phyloP scores from a whole-genome alignment of 1,140 invertebrate genomes.

The Marisa cornuarietis region DNA sequence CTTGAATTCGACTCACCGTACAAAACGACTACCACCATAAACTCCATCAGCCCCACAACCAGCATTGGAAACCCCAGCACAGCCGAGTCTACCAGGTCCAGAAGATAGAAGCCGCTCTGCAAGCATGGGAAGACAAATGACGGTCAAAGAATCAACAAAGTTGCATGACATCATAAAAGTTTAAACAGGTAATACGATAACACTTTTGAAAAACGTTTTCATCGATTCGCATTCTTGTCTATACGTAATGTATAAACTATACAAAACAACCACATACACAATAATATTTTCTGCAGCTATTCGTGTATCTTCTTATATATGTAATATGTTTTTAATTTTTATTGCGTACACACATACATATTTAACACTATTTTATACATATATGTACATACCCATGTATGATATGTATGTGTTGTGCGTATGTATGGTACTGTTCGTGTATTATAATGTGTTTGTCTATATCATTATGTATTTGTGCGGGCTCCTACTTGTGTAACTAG shows the following conservation, averaged over 20 bases:
- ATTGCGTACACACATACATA: not conserved
- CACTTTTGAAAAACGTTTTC: too few relatives aligned
- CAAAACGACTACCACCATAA: slow-evolving; percentile 80
- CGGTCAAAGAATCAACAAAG: too few relatives aligned
- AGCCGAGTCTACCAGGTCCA: slow-evolving; percentile 85
- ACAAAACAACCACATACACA: too few relatives aligned
- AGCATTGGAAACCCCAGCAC: slow-evolving; percentile 85
- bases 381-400: not conserved
- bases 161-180: too few relatives aligned
- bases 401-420: slow-evolving; percentile 5
- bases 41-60: slow-evolving; percentile 78
- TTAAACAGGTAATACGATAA: too few relatives aligned
- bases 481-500: slow-evolving; percentile 29
- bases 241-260: too few relatives aligned
- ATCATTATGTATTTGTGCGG: not conserved
- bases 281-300: too few relatives aligned
- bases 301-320: too few relatives aligned
- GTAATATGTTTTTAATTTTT: too few relatives aligned
- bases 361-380: not conserved
- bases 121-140: not conserved
- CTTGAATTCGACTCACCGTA: slow-evolving; percentile 68
- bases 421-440: not conserved
- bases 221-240: too few relatives aligned
- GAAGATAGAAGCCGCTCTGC: slow-evolving; percentile 79
- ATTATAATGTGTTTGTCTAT: not conserved